Evolutionary conservation across 2,113 vertebrate species (phyloP).

Genomic region (Petaurus breviceps): DNA sequence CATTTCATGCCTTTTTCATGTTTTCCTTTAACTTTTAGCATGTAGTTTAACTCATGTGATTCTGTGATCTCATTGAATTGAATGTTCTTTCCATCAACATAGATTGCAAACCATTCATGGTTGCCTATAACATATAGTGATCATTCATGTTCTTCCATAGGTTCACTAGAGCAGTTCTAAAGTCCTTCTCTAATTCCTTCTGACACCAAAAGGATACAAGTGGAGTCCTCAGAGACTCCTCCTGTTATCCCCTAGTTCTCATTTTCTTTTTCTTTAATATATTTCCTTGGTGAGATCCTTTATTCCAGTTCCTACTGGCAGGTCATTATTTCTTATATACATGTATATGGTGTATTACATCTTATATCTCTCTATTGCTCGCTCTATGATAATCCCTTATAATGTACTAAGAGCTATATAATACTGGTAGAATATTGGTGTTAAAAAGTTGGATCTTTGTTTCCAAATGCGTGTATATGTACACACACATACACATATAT

Average conservation of each 20-base stretch:
- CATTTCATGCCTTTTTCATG: background rate
- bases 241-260: background rate
- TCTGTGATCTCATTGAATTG: background rate
- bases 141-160: background rate
- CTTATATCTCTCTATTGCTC: background rate
- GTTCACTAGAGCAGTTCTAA: background rate
- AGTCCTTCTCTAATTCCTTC: background rate
- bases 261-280: background rate
- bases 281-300: background rate
- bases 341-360: background rate
- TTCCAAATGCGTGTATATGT: background rate
- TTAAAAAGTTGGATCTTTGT: background rate
- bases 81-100: background rate
- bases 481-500: accelerated
- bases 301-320: background rate
- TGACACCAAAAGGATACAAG: background rate
- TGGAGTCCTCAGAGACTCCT: background rate
- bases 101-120: background rate
- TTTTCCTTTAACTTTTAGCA: background rate
- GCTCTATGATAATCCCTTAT: background rate
- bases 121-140: background rate
- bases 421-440: background rate
- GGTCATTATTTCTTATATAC: background rate
- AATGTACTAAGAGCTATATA: background rate
- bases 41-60: background rate